Conservation (phyloP, 1,140 invertebrate species). For the Drosophila kanapiae region DNA sequence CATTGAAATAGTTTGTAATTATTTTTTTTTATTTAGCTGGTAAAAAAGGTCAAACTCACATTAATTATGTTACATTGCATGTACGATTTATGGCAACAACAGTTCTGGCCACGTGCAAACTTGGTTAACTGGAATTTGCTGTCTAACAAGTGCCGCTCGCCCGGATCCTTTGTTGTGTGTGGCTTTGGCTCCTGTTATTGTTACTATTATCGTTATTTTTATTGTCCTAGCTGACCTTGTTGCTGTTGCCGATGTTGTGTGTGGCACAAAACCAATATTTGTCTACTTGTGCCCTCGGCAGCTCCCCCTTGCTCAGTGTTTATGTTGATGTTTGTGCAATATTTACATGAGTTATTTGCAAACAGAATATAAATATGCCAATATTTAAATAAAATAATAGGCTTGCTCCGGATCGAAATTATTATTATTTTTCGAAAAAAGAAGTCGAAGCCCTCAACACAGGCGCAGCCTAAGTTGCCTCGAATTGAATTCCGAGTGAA, state of each 20-base stretch:
- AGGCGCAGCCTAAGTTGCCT: not conserved
- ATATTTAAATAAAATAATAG: constrained; percentile 41
- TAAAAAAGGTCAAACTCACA: not conserved
- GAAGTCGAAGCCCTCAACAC: not conserved
- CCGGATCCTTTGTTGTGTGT: not conserved
- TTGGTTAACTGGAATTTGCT: constrained; percentile 14
- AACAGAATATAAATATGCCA: constrained; percentile 42
- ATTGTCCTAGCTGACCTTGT: constrained; percentile 21
- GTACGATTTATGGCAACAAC: constrained; percentile 19
- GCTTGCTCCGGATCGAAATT: not conserved
- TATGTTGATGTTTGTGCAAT: constrained; percentile 37
- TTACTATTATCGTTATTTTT: constrained; percentile 34
- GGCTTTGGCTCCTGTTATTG: constrained; percentile 7
- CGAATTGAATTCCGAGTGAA: constrained; percentile 2
- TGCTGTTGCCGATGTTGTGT: not conserved
- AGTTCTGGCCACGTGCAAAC: not conserved
- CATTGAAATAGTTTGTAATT: not conserved
- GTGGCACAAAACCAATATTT: constrained; percentile 31
- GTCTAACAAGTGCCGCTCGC: constrained; percentile 10
- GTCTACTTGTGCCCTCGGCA: constrained; percentile 11
- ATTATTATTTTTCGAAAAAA: constrained; percentile 16
- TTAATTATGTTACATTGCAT: constrained; percentile 28
- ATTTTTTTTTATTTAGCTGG: not conserved
- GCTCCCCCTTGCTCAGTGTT: constrained; percentile 4
- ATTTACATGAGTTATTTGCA: constrained; percentile 55